phyloP scores from a whole-genome alignment of 2,797 vertebrate genomes.

The Amblyopsis hoosieri region DNA sequence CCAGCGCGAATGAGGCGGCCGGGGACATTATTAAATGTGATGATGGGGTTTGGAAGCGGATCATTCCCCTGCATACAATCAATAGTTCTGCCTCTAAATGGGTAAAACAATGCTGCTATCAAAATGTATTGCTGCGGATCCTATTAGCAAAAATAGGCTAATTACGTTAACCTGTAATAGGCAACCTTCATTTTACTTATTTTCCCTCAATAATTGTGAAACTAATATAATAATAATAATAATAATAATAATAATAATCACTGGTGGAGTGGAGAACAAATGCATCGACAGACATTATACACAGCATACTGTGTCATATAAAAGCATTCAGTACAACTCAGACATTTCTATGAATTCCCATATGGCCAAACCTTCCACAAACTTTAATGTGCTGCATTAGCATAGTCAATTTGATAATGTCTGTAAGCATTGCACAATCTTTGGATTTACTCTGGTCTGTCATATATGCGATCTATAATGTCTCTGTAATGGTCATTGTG shows the following conservation, averaged over 20 bases:
- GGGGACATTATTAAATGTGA: conserved; percentile 71
- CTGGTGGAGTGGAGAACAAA: conserved; percentile 1
- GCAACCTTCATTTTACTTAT: conserved; percentile 30
- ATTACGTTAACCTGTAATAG: conserved; percentile 53
- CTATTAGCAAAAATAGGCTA: conserved; percentile 61
- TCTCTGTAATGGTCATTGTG: too few relatives aligned
- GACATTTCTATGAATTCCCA: too few relatives aligned
- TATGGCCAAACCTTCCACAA: too few relatives aligned
- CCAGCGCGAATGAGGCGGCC: conserved; percentile 55
- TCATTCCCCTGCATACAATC: conserved; percentile 65
- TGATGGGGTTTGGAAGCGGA: conserved; percentile 68
- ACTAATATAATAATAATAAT: neutral
- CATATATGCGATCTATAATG: too few relatives aligned
- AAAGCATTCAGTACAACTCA: too few relatives aligned
- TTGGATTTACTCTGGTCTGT: too few relatives aligned
- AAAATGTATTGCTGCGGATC: conserved; percentile 62
- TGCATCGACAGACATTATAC: conserved; percentile 29
- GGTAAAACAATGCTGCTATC: conserved; percentile 43
- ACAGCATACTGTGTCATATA: neutral
- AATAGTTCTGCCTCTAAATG: conserved; percentile 59
- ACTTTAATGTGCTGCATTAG: too few relatives aligned
- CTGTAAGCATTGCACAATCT: too few relatives aligned
- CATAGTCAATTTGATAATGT: too few relatives aligned
- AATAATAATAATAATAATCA: neutral
- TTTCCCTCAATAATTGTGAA: conserved; percentile 17